phyloP scores from a whole-genome alignment of 2,797 vertebrate species.

The Phalloptychus januarius region DNA sequence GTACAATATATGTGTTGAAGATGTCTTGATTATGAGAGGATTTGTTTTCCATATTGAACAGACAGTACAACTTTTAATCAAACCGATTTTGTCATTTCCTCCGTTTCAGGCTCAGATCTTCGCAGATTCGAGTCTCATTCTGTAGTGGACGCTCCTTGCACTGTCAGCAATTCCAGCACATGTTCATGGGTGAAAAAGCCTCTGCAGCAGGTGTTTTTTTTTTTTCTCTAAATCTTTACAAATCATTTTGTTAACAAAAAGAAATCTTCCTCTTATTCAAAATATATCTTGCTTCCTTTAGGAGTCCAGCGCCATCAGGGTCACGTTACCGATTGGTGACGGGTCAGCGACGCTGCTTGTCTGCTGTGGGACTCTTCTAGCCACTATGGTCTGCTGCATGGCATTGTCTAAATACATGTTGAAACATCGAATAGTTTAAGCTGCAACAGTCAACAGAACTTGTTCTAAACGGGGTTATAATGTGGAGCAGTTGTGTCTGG shows the following conservation, averaged over 20 bases:
- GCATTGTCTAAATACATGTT: slow-evolving; percentile 81
- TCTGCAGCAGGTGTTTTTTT: slow-evolving; percentile 60
- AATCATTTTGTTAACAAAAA: background rate
- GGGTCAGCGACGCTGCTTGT: slow-evolving; percentile 79
- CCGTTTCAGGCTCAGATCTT: slow-evolving; percentile 59
- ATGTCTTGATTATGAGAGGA: background rate
- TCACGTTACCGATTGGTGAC: slow-evolving; percentile 89
- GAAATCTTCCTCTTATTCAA: background rate
- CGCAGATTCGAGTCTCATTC: slow-evolving; percentile 20
- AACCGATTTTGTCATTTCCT: background rate
- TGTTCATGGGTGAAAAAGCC: slow-evolving; percentile 80
- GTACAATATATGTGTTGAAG: background rate
- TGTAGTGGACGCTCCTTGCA: slow-evolving; percentile 74
- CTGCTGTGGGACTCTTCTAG: slow-evolving; percentile 83
- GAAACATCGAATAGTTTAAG: slow-evolving; percentile 75
- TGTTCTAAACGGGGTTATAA: background rate
- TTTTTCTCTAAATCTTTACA: background rate
- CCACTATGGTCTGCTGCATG: slow-evolving; percentile 83
- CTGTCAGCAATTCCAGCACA: slow-evolving; percentile 66
- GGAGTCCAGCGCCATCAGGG: slow-evolving; percentile 44
- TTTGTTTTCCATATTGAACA: background rate
- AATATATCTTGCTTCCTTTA: slow-evolving; percentile 36
- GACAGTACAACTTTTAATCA: background rate
- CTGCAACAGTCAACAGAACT: background rate
- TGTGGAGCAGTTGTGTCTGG: slow-evolving; percentile 1